A percentile compares a stretch with the other conserved stretches of the same genome.
Conservation (phyloP, 2,797 vertebrate species). For the Onychomys torridus region DNA sequence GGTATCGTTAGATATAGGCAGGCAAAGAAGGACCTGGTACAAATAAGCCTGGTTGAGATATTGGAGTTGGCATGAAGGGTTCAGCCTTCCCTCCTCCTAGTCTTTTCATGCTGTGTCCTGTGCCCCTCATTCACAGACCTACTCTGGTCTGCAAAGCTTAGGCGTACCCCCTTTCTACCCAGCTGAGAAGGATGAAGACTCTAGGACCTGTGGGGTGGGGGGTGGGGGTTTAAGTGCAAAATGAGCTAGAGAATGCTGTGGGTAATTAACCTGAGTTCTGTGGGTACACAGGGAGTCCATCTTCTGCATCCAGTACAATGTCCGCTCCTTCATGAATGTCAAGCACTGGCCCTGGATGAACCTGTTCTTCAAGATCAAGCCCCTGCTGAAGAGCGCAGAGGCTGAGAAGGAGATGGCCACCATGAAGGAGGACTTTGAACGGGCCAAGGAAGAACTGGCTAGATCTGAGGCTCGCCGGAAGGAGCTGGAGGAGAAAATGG, state of each 20-base stretch:
- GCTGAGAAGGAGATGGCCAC: slow-evolving; percentile 86
- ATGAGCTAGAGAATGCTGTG: not conserved
- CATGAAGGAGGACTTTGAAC: slow-evolving; percentile 86
- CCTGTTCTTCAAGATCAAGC: slow-evolving; percentile 87
- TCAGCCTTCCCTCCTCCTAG: not conserved
- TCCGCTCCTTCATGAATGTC: slow-evolving; percentile 93
- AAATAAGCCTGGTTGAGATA: not conserved
- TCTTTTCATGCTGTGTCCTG: not conserved
- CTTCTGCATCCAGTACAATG: slow-evolving; percentile 90
- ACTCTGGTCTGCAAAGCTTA: not conserved
- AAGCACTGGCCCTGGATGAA: slow-evolving; percentile 92
- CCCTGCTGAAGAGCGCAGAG: slow-evolving; percentile 85
- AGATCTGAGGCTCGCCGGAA: slow-evolving; percentile 86
- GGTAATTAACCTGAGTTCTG: slow-evolving; percentile 3
- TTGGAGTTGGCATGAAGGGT: too few relatives aligned
- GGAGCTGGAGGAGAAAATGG: slow-evolving; percentile 87
- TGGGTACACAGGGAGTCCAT: slow-evolving; percentile 84
- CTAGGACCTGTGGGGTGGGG: fast-evolving
- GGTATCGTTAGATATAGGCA: not conserved
- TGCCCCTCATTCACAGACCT: not conserved
- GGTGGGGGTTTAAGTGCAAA: fast-evolving
- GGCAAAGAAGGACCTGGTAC: not conserved
- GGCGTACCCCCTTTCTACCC: not conserved
- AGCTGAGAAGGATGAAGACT: not conserved
- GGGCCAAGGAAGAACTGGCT: slow-evolving; percentile 82